Conservation (phyloP, 2,888 invertebrate genomes). For the Elegia similella region DNA sequence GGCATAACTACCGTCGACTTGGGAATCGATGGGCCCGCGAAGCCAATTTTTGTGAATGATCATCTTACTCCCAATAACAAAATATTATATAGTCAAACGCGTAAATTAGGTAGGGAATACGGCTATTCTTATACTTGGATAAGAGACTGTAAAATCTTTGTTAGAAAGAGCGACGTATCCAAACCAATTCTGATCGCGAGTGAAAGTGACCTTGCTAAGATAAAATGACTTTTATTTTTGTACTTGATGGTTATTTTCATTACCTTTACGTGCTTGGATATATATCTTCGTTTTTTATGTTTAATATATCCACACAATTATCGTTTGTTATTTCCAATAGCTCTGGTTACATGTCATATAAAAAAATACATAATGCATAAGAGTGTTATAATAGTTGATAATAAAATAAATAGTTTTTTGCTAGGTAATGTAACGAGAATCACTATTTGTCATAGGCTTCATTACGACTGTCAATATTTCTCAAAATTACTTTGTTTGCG, state of each 20-base stretch:
- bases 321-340: too few relatives aligned
- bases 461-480: neutral
- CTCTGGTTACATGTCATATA: too few relatives aligned
- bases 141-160: neutral
- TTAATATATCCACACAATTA: too few relatives aligned
- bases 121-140: conserved; percentile 19
- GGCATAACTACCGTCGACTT: too few relatives aligned
- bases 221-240: neutral
- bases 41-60: neutral
- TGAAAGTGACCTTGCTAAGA: neutral
- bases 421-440: too few relatives aligned
- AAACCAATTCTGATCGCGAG: neutral
- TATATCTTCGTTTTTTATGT: neutral
- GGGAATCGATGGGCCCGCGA: neutral
- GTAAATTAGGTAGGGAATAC: neutral
- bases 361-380: too few relatives aligned
- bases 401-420: too few relatives aligned
- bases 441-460: too few relatives aligned
- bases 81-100: neutral
- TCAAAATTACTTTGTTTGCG: neutral
- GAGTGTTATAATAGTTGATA: too few relatives aligned
- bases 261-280: neutral
- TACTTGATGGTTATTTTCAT: neutral
- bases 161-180: neutral
- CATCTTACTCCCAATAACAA: neutral